Percentiles rank a stretch among this genome's conserved stretches.
phyloP scores from a whole-genome alignment of 1,140 invertebrate genomes.

The Bombus pascuorum region DNA sequence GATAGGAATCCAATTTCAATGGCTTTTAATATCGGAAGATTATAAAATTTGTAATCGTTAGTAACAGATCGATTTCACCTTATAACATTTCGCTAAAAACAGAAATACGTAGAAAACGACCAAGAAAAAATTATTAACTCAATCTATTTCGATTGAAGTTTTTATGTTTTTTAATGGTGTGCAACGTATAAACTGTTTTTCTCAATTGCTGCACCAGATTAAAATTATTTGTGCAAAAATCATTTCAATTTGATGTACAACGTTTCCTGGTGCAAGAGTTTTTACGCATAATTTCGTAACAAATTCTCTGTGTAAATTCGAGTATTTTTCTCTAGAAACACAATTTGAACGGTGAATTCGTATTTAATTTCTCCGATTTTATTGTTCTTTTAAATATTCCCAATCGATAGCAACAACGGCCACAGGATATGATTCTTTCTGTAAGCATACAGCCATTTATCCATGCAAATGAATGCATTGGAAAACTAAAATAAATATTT shows the following conservation, averaged over 20 bases:
- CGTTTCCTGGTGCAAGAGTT: neutral
- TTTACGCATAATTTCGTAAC: neutral
- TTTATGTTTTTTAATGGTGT: no score
- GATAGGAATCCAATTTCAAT: neutral
- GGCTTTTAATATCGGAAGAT: neutral
- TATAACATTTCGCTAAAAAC: no score
- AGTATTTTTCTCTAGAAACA: conserved; percentile 15
- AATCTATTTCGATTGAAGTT: no score
- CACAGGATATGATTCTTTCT: no score
- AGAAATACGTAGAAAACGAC: no score
- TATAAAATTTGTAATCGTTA: neutral
- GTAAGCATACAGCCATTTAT: no score
- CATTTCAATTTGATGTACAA: neutral
- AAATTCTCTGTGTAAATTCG: conserved; percentile 16
- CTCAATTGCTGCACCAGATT: no score
- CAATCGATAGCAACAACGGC: no score
- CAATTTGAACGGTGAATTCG: neutral
- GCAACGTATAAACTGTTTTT: no score
- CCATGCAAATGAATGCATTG: no score
- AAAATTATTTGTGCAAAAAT: neutral
- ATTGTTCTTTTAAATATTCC: neutral
- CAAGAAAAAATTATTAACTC: no score
- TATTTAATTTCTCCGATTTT: neutral
- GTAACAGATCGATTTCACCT: neutral
- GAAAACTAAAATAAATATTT: no score